Percentiles rank a stretch among this genome's conserved stretches.
These are phyloP conservation scores for Nemurella pictetii DNA, from an alignment of 2,888 invertebrate species.

Conservation along the genomic window DNA sequence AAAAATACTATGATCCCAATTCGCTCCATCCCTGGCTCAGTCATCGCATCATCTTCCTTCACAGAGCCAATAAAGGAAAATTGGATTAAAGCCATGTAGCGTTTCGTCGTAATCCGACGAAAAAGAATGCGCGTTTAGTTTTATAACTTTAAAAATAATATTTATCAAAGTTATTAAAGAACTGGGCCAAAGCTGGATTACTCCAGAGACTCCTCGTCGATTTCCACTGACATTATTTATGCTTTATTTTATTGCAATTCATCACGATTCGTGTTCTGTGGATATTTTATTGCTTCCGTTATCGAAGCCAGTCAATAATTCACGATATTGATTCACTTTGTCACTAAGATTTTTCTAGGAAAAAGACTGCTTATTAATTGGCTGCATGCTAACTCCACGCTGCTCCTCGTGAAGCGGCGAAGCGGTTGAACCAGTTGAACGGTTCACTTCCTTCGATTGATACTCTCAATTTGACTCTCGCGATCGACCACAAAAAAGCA, in stretches of 20 bases:
- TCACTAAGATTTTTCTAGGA: background rate
- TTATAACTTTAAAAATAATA: background rate
- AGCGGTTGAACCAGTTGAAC: too few species aligned
- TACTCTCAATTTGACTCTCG: too few species aligned
- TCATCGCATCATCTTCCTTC: background rate
- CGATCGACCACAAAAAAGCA: too few species aligned
- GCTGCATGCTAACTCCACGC: too few species aligned
- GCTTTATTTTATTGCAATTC: background rate
- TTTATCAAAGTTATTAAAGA: background rate
- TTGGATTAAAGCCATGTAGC: background rate
- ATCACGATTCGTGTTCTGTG: background rate
- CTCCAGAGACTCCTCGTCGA: background rate
- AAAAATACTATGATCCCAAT: background rate
- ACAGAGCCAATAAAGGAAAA: background rate
- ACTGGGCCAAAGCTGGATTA: background rate
- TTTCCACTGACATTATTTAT: background rate
- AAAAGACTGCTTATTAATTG: background rate
- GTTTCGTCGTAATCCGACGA: background rate
- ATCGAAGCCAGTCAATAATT: background rate
- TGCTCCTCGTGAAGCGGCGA: too few species aligned
- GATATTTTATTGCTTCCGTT: background rate
- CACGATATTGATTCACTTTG: background rate
- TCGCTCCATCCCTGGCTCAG: background rate
- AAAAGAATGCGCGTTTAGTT: background rate
- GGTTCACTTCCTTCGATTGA: too few species aligned